Conservation (phyloP, 53 echinoderm and acorn worm genomes). For the Temnopleurus reevesii region DNA sequence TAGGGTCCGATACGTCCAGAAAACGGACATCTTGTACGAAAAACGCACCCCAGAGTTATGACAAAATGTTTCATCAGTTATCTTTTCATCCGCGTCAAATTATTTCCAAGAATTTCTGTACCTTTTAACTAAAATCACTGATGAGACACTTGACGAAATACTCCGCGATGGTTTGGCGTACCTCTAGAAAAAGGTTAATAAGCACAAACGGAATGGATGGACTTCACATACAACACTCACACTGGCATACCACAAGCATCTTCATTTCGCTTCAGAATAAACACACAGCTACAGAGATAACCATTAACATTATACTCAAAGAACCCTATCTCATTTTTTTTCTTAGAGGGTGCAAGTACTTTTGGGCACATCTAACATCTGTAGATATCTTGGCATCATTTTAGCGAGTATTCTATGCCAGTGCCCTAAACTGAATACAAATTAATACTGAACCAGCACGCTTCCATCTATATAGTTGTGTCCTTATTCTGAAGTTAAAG, state of each 20-base stretch:
- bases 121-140: too few species aligned
- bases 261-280: not conserved
- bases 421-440: not conserved
- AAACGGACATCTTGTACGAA: not conserved
- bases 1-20: not conserved
- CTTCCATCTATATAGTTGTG: not conserved
- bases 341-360: not conserved
- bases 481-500: not conserved
- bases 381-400: not conserved
- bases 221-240: not conserved
- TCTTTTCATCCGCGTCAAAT: too few species aligned
- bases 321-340: not conserved
- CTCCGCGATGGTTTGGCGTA: not conserved
- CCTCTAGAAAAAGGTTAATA: not conserved
- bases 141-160: too few species aligned
- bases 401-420: not conserved
- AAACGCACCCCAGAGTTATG: too few species aligned
- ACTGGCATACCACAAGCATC: not conserved
- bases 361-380: not conserved
- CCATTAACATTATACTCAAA: not conserved
- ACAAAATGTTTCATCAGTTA: too few species aligned
- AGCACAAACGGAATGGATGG: conserved; percentile 32
- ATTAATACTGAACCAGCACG: not conserved
- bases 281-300: not conserved
- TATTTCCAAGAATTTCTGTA: too few species aligned